These are phyloP conservation scores for Mongoloraphidia duomilia DNA, from an alignment of 2,888 invertebrate genomes.

Conservation along the genomic window DNA sequence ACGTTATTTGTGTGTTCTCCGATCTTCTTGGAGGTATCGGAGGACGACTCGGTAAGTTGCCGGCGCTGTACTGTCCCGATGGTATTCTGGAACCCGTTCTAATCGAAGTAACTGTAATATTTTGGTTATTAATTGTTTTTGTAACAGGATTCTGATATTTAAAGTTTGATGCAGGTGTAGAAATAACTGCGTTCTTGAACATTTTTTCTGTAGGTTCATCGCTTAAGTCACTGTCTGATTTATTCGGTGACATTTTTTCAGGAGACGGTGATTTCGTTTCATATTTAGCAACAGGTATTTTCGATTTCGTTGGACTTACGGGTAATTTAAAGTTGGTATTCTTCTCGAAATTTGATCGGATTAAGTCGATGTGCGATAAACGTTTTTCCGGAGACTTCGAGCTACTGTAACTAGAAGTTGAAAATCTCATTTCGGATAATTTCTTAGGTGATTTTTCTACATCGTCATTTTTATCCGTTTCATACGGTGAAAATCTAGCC, in stretches of 20 bases:
- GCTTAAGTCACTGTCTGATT: constrained; percentile 25
- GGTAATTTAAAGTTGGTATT: constrained; percentile 22
- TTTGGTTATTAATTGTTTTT: constrained; percentile 37
- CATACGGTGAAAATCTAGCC: too few species aligned
- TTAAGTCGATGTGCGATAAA: constrained; percentile 37
- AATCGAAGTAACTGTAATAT: constrained; percentile 47
- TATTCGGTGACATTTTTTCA: constrained; percentile 26
- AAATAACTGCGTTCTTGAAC: constrained; percentile 24
- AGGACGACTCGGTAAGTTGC: constrained; percentile 25
- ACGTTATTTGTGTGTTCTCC: constrained; percentile 19
- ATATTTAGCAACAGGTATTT: constrained; percentile 27
- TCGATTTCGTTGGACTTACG: constrained; percentile 22
- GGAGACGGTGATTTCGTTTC: constrained; percentile 22
- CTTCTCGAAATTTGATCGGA: constrained; percentile 33
- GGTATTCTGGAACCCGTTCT: constrained; percentile 40
- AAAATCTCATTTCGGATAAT: constrained; percentile 41
- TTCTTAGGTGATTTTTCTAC: constrained; percentile 28
- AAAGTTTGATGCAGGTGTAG: constrained; percentile 21
- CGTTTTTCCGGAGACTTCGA: constrained; percentile 42
- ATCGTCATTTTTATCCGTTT: background rate
- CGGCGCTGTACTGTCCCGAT: constrained; percentile 23
- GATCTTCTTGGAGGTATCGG: constrained; percentile 34
- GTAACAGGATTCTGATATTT: constrained; percentile 26
- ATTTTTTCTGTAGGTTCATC: constrained; percentile 27
- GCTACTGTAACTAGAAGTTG: constrained; percentile 47